Evolutionary conservation across 2,113 vertebrate species (phyloP).

Genomic region (Paracanthobrama guichenoti): DNA sequence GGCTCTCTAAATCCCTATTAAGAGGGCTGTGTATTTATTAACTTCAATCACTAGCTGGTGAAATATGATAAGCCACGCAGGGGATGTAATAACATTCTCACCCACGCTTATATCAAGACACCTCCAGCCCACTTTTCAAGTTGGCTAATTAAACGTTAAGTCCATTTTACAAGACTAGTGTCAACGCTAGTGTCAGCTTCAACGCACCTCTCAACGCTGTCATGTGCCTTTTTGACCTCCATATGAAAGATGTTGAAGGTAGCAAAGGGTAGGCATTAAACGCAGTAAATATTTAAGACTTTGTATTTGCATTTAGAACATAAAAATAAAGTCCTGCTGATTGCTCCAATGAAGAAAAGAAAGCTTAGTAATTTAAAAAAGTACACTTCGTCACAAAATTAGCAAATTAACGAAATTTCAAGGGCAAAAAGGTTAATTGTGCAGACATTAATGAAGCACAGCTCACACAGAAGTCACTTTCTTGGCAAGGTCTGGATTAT

Average conservation of each 20-base stretch:
- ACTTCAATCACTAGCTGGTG: slow-evolving; percentile 14
- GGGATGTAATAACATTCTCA: background rate
- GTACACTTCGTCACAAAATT: background rate
- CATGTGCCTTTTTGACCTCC: background rate
- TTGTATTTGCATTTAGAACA: background rate
- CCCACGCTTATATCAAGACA: background rate
- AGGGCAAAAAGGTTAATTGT: too few species aligned
- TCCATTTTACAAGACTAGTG: background rate
- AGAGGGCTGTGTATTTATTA: slow-evolving; percentile 12
- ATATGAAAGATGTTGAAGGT: background rate
- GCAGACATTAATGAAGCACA: too few species aligned
- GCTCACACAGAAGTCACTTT: too few species aligned
- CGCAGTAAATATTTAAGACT: background rate
- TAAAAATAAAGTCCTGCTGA: background rate
- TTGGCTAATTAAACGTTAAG: slow-evolving; percentile 45
- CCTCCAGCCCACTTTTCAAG: slow-evolving; percentile 2
- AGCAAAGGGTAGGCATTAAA: background rate
- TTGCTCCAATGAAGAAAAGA: too few species aligned
- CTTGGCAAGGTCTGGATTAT: too few species aligned
- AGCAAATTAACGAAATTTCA: too few species aligned
- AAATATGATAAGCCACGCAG: slow-evolving; percentile 9
- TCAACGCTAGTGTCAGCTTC: background rate
- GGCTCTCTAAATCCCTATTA: slow-evolving; percentile 12
- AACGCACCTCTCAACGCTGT: background rate
- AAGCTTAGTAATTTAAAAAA: too few species aligned